Evolutionary conservation across 2,888 invertebrate genomes (phyloP).

Genomic region (Clusia tigrina): DNA sequence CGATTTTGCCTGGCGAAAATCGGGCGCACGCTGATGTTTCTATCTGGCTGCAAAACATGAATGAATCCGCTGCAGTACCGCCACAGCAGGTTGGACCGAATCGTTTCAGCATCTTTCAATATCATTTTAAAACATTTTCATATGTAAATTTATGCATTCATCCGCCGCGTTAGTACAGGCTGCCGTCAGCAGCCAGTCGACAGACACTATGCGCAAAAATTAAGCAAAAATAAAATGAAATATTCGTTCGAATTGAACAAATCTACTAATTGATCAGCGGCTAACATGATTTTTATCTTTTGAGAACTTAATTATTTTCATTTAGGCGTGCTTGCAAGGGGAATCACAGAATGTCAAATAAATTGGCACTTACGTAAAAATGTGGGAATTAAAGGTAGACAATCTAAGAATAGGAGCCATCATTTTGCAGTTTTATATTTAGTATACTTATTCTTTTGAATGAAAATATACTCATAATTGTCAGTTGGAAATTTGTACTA

Average conservation of each 20-base stretch:
- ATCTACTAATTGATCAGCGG: constrained; percentile 60
- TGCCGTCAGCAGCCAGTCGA: neutral
- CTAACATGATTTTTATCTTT: constrained; percentile 62
- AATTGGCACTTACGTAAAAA: neutral
- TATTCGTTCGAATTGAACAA: constrained; percentile 46
- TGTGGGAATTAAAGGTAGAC: no score
- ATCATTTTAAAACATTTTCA: constrained; percentile 51
- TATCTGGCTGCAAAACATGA: constrained; percentile 27
- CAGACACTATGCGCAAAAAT: constrained; percentile 2
- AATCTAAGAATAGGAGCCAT: no score
- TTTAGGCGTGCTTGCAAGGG: neutral
- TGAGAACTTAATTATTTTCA: constrained; percentile 60
- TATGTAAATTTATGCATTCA: constrained; percentile 55
- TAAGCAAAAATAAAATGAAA: constrained; percentile 46
- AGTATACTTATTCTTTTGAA: no score
- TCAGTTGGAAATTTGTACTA: no score
- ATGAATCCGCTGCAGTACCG: constrained; percentile 13
- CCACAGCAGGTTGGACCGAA: constrained; percentile 45
- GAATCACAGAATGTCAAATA: neutral
- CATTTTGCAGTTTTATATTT: no score
- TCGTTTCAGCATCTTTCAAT: constrained; percentile 57
- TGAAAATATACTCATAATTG: no score
- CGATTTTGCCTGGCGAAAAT: constrained; percentile 2
- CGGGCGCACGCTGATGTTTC: constrained; percentile 33
- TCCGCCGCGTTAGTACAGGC: no score